Evolutionary conservation across 2,113 vertebrate species (phyloP).

Genomic region (Aix galericulata): DNA sequence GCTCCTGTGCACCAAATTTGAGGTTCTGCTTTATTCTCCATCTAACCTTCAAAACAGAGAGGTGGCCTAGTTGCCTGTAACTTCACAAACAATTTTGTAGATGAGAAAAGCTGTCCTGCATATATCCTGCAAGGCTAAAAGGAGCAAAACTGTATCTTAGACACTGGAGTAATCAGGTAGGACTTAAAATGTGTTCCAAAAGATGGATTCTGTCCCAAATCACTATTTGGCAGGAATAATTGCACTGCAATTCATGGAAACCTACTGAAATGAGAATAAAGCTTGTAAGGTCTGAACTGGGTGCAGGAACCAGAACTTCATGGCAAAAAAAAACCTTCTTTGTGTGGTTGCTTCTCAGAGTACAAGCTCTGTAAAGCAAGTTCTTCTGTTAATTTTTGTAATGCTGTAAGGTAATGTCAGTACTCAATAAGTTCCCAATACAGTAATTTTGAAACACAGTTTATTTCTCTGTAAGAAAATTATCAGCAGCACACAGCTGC

Average conservation of each 20-base stretch:
- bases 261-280: neutral
- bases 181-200: neutral
- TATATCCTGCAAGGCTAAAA: neutral
- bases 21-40: neutral
- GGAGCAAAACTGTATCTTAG: neutral
- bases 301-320: neutral
- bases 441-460: neutral
- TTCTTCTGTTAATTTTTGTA: neutral
- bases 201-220: neutral
- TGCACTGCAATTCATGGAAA: neutral
- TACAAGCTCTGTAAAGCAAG: neutral
- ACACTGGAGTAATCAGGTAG: neutral
- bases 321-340: neutral
- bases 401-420: neutral
- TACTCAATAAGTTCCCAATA: neutral
- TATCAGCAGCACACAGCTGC: neutral
- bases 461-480: conserved; percentile 7
- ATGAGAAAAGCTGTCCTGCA: neutral
- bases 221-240: neutral
- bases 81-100: neutral
- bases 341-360: neutral
- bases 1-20: neutral
- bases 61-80: neutral
- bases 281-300: neutral
- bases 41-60: neutral